Base-by-base conservation (phyloP, 1,140 invertebrate species). In the Drosophila busckii region DNA sequence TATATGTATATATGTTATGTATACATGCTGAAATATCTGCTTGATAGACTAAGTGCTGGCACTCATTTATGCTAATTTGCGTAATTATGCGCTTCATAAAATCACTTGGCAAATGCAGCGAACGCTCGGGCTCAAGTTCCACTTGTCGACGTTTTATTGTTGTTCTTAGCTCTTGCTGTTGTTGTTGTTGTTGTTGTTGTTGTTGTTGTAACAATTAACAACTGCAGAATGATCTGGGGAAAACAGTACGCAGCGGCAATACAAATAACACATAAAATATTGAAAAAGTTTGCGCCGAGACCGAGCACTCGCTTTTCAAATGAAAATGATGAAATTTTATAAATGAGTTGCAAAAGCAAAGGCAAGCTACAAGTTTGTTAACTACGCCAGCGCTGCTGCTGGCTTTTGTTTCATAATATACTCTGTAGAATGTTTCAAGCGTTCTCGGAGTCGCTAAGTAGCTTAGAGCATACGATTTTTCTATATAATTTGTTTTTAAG, bases 11-110 rank as follows among this genome's bases (percentile, higher is more conserved):
- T 29, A 29, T 29, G 12, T 29, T 13, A 35, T 19, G 7, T 41
- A 15, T 25, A 4, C 31, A 37, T 31, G n/a, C n/a, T n/a, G 23
- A 41, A 49, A 49, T 49, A 50, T 34, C 25, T 49, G 25, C 40
- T 59, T 54, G 66, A 63, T 41, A 32, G 31, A 60, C 32, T 63
- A 28, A 40, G 35, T 35, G 28, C 32, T 60, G 49, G 34, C 49
- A 82, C 75, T 82, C 59, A 80, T 84, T 78, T 80, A 84, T 73
- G 80, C 69, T 84, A 84, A 84, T 84, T 84, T 84, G 69, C 73
- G 65, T 84, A 84, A 84, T 84, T 84, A 84, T 78, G 73, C 80
- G 80, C 80, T 84, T 61, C 80, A 75, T 84, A 60, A 80, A 84
- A 73, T 84, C 59, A 70, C 70, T 78, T 40, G 60, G 65, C 60